These are phyloP conservation scores for Rhagium mordax DNA, from an alignment of 2,888 invertebrate genomes.

Conservation along the genomic window DNA sequence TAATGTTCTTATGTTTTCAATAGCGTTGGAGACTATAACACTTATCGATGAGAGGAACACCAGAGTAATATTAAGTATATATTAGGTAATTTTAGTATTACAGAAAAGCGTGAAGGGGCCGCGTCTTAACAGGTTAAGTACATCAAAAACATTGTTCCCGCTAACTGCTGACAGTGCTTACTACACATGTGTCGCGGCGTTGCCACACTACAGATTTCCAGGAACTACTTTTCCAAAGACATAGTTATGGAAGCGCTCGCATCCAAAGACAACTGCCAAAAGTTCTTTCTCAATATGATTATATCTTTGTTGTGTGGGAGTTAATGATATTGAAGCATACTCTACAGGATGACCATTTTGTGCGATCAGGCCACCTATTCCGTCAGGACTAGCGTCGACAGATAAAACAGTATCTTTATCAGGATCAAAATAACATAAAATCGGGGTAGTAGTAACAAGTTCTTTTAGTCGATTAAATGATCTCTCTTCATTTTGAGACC, in stretches of 20 bases:
- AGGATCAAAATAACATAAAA: slow-evolving; percentile 34
- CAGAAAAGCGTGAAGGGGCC: too few relatives aligned
- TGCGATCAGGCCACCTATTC: slow-evolving; percentile 43
- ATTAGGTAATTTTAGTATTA: too few relatives aligned
- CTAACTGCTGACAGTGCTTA: too few relatives aligned
- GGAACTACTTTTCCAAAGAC: slow-evolving; percentile 37
- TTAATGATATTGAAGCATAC: slow-evolving; percentile 46
- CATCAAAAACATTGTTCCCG: too few relatives aligned
- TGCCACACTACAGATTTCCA: too few relatives aligned
- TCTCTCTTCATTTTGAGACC: slow-evolving; percentile 31
- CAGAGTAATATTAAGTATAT: too few relatives aligned
- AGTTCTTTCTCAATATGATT: slow-evolving; percentile 56
- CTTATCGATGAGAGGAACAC: too few relatives aligned
- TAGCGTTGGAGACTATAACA: too few relatives aligned
- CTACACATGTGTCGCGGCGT: too few relatives aligned
- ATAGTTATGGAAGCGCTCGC: slow-evolving; percentile 49
- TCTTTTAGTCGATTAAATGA: not conserved
- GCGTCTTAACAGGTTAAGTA: too few relatives aligned
- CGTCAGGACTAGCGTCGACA: slow-evolving; percentile 46
- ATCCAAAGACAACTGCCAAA: slow-evolving; percentile 53
- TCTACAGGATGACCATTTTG: slow-evolving; percentile 42
- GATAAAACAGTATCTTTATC: slow-evolving; percentile 38
- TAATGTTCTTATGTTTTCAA: too few relatives aligned
- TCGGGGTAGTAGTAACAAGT: slow-evolving; percentile 9
- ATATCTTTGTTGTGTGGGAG: slow-evolving; percentile 47